A percentile compares a stretch with the other conserved stretches of the same genome.
Conservation (phyloP, 2,113 vertebrate species). For the Zosterops lateralis region DNA sequence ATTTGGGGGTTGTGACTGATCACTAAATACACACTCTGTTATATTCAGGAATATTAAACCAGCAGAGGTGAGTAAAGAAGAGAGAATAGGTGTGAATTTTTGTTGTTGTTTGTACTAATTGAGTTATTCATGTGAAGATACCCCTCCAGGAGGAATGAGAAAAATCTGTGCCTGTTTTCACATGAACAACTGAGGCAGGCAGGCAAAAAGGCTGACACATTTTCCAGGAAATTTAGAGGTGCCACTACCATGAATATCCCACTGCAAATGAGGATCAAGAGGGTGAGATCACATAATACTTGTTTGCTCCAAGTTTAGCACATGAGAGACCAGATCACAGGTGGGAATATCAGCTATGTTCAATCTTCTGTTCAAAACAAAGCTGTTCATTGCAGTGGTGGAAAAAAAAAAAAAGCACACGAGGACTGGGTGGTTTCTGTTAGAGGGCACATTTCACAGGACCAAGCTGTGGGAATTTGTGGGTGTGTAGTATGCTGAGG, state of each 20-base stretch:
- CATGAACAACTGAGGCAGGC: not conserved
- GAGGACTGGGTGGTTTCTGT: not conserved
- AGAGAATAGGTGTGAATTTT: not conserved
- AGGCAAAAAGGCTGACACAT: not conserved
- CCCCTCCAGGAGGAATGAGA: not conserved
- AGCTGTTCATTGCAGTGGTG: not conserved
- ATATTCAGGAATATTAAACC: not conserved
- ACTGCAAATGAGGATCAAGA: not conserved
- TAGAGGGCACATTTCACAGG: not conserved
- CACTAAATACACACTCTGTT: not conserved
- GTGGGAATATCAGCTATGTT: not conserved
- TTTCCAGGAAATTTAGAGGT: not conserved
- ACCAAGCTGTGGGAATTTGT: constrained; percentile 35
- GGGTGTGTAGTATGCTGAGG: constrained; percentile 27
- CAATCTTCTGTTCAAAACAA: not conserved
- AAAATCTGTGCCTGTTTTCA: not conserved
- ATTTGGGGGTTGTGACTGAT: not conserved
- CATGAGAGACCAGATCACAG: not conserved
- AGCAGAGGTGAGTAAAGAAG: not conserved
- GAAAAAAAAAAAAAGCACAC: not conserved
- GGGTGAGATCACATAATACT: not conserved
- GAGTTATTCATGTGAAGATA: not conserved
- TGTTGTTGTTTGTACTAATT: not conserved
- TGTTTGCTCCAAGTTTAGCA: not conserved
- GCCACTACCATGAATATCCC: not conserved